Conservation (phyloP, 2,888 invertebrate genomes). For the Mesorhabditis spiculigera region DNA sequence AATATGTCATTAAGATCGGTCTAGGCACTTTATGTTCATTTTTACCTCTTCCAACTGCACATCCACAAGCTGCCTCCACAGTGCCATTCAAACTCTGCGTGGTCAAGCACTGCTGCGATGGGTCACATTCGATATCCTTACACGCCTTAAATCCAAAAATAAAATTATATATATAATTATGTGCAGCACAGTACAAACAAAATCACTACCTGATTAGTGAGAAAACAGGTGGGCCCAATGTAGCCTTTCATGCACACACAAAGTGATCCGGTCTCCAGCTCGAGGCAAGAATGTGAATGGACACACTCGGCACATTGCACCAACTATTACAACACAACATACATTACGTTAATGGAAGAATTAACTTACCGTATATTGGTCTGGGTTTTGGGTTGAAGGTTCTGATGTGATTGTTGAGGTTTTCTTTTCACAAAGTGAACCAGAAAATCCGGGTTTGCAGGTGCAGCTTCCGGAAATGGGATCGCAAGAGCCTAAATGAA, state of each 20-base stretch:
- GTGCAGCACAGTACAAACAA: no score
- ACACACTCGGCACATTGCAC: constrained; percentile 29
- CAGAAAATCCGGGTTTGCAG: no score
- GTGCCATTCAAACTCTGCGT: background rate
- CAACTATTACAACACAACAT: background rate
- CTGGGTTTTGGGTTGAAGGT: no score
- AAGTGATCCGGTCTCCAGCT: constrained; percentile 23
- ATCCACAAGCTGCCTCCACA: constrained; percentile 21
- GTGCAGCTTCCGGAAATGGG: no score
- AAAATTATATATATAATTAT: background rate
- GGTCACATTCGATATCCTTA: constrained; percentile 2
- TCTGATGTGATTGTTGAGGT: no score
- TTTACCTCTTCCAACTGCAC: constrained; percentile 21
- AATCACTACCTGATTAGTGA: background rate
- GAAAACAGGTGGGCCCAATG: constrained; percentile 26
- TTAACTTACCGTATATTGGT: no score
- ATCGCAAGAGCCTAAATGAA: no score
- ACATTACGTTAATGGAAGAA: no score
- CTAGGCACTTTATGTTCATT: background rate
- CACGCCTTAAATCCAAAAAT: background rate
- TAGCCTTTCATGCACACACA: constrained; percentile 36
- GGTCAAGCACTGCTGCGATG: constrained; percentile 1
- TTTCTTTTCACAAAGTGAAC: no score
- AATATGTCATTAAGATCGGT: background rate
- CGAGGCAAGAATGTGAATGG: constrained; percentile 29